phyloP scores from a whole-genome alignment of 1,140 invertebrate genomes.

The Bombus balteatus region DNA sequence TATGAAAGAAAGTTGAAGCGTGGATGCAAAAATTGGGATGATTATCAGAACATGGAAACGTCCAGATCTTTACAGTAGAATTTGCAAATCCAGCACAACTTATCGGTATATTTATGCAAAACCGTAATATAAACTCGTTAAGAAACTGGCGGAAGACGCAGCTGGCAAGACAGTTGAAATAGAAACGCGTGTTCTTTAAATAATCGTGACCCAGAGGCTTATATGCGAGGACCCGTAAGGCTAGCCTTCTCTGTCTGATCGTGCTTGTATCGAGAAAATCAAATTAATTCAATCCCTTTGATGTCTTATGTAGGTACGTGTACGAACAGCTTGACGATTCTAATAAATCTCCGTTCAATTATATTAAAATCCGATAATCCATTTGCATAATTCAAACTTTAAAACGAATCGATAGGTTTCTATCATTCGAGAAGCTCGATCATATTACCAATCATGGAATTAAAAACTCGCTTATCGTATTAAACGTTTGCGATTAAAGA shows the following conservation, averaged over 20 bases:
- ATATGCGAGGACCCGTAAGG: constrained; percentile 57
- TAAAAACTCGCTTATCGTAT: not conserved
- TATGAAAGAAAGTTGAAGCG: not conserved
- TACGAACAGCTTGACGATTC: too few species aligned
- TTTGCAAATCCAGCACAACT: constrained; percentile 1
- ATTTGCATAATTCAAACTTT: not conserved
- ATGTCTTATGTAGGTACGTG: too few species aligned
- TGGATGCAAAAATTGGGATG: too few species aligned
- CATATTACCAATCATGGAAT: not conserved
- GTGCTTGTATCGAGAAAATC: constrained; percentile 48
- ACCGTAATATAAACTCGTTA: constrained; percentile 65
- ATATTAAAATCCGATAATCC: not conserved
- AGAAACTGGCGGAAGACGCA: constrained; percentile 77
- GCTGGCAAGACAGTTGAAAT: constrained; percentile 80
- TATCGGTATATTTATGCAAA: constrained; percentile 38
- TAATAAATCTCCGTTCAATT: not conserved
- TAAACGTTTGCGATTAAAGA: not conserved
- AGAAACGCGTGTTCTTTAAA: constrained; percentile 81
- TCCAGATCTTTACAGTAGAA: not conserved
- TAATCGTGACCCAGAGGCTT: constrained; percentile 81
- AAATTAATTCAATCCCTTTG: constrained; percentile 26
- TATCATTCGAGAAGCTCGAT: too few species aligned
- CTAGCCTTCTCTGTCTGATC: constrained; percentile 49
- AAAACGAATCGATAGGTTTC: not conserved
- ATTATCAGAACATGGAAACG: too few species aligned